A percentile compares a stretch with the other conserved stretches of the same genome.
Conservation (phyloP, 2,113 vertebrate species). For the Aptenodytes forsteri region DNA sequence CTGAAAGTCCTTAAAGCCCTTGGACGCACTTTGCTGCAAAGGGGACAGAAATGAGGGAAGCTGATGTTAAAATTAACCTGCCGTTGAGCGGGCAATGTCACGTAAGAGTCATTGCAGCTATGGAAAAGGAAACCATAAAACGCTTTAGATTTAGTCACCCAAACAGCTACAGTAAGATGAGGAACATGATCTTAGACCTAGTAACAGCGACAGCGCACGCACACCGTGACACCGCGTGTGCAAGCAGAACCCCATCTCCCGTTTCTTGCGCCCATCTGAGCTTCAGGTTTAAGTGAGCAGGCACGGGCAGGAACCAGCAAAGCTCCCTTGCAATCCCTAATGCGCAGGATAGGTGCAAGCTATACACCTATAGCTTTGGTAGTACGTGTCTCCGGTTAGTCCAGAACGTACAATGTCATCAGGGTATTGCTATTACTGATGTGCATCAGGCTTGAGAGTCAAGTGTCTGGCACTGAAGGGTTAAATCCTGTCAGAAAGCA, state of each 20-base stretch:
- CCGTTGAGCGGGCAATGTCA: not conserved
- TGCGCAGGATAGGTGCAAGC: not conserved
- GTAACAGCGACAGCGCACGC: accelerated
- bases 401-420: not conserved
- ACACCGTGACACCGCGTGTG: accelerated
- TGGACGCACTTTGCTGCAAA: not conserved
- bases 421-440: not conserved
- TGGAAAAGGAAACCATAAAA: not conserved
- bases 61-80: not conserved
- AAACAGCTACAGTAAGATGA: not conserved
- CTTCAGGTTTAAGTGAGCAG: not conserved
- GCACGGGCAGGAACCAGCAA: not conserved
- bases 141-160: not conserved
- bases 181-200: not conserved
- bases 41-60: not conserved
- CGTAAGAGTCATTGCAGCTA: accelerated
- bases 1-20: not conserved
- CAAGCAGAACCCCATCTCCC: not conserved
- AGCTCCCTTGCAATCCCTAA: not conserved
- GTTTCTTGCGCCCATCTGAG: not conserved
- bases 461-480: not conserved
- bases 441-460: not conserved
- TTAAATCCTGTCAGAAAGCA: not conserved
- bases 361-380: not conserved
- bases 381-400: not conserved